A percentile compares a stretch with the other conserved stretches of the same genome.
phyloP scores from a whole-genome alignment of 2,113 vertebrate genomes.

The Vimba vimba region DNA sequence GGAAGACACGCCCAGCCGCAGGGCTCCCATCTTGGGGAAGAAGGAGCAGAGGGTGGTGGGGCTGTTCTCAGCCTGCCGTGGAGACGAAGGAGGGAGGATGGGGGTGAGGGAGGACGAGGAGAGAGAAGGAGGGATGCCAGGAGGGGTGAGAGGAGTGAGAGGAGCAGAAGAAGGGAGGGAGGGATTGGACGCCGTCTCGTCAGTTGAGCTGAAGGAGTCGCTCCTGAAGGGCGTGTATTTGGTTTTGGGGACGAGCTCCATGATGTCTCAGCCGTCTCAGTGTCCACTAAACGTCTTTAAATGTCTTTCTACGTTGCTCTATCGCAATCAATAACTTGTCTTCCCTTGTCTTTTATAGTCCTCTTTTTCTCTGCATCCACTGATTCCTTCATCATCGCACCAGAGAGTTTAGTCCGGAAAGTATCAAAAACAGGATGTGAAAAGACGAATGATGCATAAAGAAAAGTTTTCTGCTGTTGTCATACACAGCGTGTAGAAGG shows the following conservation, averaged over 20 bases:
- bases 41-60: constrained; percentile 96
- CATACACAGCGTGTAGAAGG: constrained; percentile 20
- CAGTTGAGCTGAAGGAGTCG: constrained; percentile 87
- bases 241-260: constrained; percentile 92
- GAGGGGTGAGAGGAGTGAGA: constrained; percentile 72
- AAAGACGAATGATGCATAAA: constrained; percentile 15
- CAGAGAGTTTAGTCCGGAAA: constrained; percentile 42
- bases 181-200: constrained; percentile 74
- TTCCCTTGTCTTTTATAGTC: constrained; percentile 62
- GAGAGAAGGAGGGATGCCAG: constrained; percentile 76
- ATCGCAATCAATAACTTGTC: constrained; percentile 57
- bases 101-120: constrained; percentile 88
- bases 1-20: constrained; percentile 87
- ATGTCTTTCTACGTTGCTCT: constrained; percentile 66
- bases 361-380: constrained; percentile 55
- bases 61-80: constrained; percentile 79
- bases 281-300: constrained; percentile 49
- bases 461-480: constrained; percentile 23
- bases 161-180: constrained; percentile 77
- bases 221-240: constrained; percentile 95
- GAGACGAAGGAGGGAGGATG: constrained; percentile 76
- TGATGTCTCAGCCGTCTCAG: constrained; percentile 63
- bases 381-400: constrained; percentile 56
- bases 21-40: constrained; percentile 90
- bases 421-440: constrained; percentile 14